These are phyloP conservation scores for Clarias pachynema DNA, from an alignment of 2,797 vertebrate genomes.

Conservation along the genomic window DNA sequence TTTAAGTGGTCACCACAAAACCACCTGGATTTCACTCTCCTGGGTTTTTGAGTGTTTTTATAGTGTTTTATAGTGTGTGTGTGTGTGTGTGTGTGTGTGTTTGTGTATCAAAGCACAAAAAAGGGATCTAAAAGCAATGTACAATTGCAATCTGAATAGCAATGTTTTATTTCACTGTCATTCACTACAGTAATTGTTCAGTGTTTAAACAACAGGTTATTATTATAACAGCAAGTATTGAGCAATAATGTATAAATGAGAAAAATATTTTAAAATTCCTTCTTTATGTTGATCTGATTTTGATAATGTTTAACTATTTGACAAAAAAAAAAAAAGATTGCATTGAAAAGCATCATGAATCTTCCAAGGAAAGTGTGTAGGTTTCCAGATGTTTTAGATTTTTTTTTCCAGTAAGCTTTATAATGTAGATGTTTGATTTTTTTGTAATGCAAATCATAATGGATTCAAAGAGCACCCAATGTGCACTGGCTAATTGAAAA, in stretches of 20 bases:
- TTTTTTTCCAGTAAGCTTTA: slow-evolving; percentile 57
- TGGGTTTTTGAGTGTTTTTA: slow-evolving; percentile 45
- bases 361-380: neutral
- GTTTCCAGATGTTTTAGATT: neutral
- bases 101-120: neutral
- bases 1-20: slow-evolving; percentile 75
- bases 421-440: slow-evolving; percentile 59
- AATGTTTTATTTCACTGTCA: slow-evolving; percentile 33
- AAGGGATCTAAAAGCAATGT: neutral
- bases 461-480: slow-evolving; percentile 65
- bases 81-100: slow-evolving; percentile 21
- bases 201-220: neutral
- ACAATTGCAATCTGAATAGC: neutral
- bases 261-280: neutral
- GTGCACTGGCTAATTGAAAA: slow-evolving; percentile 68
- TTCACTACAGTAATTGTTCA: neutral
- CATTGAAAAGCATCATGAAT: neutral
- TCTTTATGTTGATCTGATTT: neutral
- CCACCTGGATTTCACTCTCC: slow-evolving; percentile 75
- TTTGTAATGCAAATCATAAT: slow-evolving; percentile 84
- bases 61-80: neutral
- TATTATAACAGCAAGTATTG: neutral
- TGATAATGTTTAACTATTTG: neutral
- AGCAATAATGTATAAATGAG: neutral
- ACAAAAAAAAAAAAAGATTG: neutral